These are phyloP conservation scores for Salminus brasiliensis DNA, from an alignment of 2,113 vertebrate genomes.

Conservation along the genomic window DNA sequence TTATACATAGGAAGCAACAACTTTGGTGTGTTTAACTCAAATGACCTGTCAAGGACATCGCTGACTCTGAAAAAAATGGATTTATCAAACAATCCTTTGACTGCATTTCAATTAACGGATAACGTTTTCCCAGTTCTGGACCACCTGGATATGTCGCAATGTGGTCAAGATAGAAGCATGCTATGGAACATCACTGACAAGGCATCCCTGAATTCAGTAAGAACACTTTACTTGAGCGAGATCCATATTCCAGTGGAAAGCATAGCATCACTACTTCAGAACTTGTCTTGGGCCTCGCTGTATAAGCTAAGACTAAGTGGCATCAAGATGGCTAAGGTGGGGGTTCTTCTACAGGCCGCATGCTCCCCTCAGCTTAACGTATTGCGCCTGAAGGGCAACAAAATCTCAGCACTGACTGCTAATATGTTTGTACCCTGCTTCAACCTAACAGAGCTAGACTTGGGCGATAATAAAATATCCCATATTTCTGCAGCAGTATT, in stretches of 20 bases:
- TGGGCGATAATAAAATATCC: slow-evolving; percentile 55
- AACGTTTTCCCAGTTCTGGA: slow-evolving; percentile 66
- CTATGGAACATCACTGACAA: slow-evolving; percentile 62
- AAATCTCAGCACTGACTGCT: slow-evolving; percentile 56
- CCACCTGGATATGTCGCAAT: slow-evolving; percentile 57
- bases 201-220: slow-evolving; percentile 61
- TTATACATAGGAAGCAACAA: slow-evolving; percentile 38
- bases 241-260: slow-evolving; percentile 49
- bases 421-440: slow-evolving; percentile 60
- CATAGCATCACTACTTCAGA: slow-evolving; percentile 55
- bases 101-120: slow-evolving; percentile 59
- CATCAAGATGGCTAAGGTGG: slow-evolving; percentile 51
- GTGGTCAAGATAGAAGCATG: slow-evolving; percentile 14
- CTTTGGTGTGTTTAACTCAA: slow-evolving; percentile 34
- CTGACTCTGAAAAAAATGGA: slow-evolving; percentile 25
- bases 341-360: slow-evolving; percentile 63
- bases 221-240: slow-evolving; percentile 63
- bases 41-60: slow-evolving; percentile 26
- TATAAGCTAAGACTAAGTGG: slow-evolving; percentile 62
- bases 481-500: slow-evolving; percentile 47
- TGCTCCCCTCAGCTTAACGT: slow-evolving; percentile 66
- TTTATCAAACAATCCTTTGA: slow-evolving; percentile 52
- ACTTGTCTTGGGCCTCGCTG: slow-evolving; percentile 60
- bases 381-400: slow-evolving; percentile 66
- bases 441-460: slow-evolving; percentile 61